A percentile compares a stretch with the other conserved stretches of the same genome.
Conservation (phyloP, 2,797 vertebrate genomes). For the Gymnoscopelus microlampas region DNA sequence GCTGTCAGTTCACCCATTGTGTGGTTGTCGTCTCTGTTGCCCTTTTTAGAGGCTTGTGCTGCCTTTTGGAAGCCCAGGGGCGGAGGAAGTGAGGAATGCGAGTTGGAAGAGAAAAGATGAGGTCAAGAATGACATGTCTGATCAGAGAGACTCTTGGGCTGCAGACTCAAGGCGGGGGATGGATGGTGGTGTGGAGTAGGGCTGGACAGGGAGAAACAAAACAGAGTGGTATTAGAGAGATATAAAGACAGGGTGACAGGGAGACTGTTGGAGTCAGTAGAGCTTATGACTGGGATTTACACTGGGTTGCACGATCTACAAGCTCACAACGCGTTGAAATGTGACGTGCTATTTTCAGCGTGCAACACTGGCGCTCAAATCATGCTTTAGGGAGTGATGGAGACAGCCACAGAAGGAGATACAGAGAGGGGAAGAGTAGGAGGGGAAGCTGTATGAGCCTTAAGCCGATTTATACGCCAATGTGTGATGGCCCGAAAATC, state of each 20-base stretch:
- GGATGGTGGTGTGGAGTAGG: conserved; percentile 32
- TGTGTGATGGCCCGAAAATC: too few relatives aligned
- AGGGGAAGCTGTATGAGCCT: too few relatives aligned
- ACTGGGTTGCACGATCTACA: too few relatives aligned
- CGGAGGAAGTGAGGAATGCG: conserved; percentile 25
- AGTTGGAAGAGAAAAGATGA: conserved; percentile 34
- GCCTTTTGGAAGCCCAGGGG: conserved; percentile 3
- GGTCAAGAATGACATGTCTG: conserved; percentile 36
- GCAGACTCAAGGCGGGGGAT: conserved; percentile 5
- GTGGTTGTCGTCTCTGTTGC: conserved; percentile 9
- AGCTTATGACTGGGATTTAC: conserved; percentile 3
- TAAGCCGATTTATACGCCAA: too few relatives aligned
- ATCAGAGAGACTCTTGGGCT: conserved; percentile 25
- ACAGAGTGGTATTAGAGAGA: conserved; percentile 22
- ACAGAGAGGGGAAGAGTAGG: too few relatives aligned
- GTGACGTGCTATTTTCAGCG: too few relatives aligned
- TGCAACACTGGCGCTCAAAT: too few relatives aligned
- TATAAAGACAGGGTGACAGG: conserved; percentile 18
- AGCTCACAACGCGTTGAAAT: too few relatives aligned
- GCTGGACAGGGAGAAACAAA: conserved; percentile 20
- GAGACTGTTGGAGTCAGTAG: conserved; percentile 1
- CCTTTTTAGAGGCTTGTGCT: conserved; percentile 14
- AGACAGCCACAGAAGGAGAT: neutral
- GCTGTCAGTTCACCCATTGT: conserved; percentile 31
- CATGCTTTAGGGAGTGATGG: neutral